phyloP scores from a whole-genome alignment of 2,113 vertebrate species.

The Cyphomyrus discorhynchus region DNA sequence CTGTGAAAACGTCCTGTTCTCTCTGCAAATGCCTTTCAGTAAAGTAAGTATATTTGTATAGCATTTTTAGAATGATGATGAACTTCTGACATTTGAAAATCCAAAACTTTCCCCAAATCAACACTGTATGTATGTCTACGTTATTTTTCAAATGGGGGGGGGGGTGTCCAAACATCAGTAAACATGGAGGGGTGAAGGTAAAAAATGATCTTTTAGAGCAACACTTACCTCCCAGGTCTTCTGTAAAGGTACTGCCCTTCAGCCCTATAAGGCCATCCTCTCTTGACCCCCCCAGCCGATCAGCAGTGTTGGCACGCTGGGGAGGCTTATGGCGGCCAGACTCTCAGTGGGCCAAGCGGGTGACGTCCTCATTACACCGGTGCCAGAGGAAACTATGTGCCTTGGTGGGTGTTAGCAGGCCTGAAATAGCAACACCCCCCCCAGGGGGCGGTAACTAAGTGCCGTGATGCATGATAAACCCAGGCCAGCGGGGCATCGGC shows the following conservation, averaged over 20 bases:
- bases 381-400: slow-evolving; percentile 11
- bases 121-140: not conserved
- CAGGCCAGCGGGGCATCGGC: not conserved
- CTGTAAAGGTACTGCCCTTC: not conserved
- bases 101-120: not conserved
- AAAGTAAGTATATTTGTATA: not conserved
- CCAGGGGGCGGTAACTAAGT: not conserved
- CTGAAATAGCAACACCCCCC: slow-evolving; percentile 6
- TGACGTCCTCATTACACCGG: not conserved
- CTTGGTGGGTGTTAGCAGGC: not conserved
- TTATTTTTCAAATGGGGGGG: not conserved
- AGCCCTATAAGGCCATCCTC: not conserved
- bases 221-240: not conserved
- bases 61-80: not conserved
- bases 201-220: not conserved
- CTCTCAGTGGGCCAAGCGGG: not conserved
- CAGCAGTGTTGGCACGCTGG: slow-evolving; percentile 7
- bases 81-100: not conserved
- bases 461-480: not conserved
- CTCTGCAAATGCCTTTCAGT: not conserved
- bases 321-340: not conserved
- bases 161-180: not conserved
- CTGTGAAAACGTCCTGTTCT: not conserved
- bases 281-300: not conserved
- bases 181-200: not conserved